Evolutionary conservation across 2,113 vertebrate species (phyloP).

Genomic region (Semnornis frantzii): DNA sequence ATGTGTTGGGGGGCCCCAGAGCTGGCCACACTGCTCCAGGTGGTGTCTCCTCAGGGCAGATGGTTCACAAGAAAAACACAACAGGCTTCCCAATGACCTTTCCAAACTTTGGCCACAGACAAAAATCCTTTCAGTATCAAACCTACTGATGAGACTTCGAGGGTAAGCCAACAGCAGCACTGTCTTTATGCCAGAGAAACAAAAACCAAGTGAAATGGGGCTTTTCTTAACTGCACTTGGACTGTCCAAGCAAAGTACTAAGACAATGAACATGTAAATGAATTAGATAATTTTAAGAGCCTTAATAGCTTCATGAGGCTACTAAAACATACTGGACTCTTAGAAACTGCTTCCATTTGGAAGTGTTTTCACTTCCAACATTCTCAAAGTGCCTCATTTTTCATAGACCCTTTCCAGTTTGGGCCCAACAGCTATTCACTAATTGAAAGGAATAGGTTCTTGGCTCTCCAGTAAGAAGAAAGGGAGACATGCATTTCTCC

Average conservation of each 20-base stretch:
- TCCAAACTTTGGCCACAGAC: not conserved
- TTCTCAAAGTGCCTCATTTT: not conserved
- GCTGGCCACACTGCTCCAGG: no score
- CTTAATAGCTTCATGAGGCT: not conserved
- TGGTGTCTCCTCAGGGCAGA: not conserved
- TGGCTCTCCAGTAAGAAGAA: not conserved
- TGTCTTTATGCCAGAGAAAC: not conserved
- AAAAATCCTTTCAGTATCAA: not conserved
- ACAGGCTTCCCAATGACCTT: not conserved
- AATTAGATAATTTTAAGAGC: not conserved
- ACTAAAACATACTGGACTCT: not conserved
- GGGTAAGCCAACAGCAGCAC: not conserved
- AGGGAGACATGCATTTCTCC: not conserved
- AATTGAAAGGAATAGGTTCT: not conserved
- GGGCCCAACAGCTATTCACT: not conserved
- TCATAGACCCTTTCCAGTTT: not conserved
- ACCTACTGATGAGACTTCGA: not conserved
- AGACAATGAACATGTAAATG: not conserved
- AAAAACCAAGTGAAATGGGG: not conserved
- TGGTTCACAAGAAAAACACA: slow-evolving; percentile 11
- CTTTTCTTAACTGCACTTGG: not conserved
- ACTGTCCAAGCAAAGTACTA: not conserved
- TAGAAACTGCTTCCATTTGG: not conserved
- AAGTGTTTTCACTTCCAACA: not conserved
- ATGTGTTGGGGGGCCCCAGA: no score